Evolutionary conservation across 1,140 invertebrate genomes (phyloP), one percentile per base, ranked within the genome.

Genomic region (Matsumurasca onukii): DNA sequence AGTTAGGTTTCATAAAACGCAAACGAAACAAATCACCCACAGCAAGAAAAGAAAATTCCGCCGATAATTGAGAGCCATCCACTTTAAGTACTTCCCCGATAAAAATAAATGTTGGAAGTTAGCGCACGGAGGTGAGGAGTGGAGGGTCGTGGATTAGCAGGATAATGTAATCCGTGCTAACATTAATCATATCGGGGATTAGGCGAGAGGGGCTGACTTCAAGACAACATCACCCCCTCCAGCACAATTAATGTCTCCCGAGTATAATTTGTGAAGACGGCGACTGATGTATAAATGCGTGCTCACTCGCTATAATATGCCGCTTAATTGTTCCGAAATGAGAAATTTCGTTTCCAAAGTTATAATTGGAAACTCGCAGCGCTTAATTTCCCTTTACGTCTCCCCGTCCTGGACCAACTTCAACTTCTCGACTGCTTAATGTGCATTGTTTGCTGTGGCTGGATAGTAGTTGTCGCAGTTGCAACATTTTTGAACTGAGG

Each of bases 331-430:
- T 73, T 69, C 68, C 66, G 72, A 73, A 73, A 73, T 73, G 72
- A 73, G 72, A 73, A 73, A 73, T 73, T 73, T 73, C 72, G 72
- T 73, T 73, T 71, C 72, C 69, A 73, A 73, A 73, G 66, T 73
- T 73, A 73, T 73, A 73, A 73, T 73, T 73, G 72, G 72, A 73
- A 71, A 68, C 71, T 45, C 59, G 49, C 25, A 34, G 31, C n/a
- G 71, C 31, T 27, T 39, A 67, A 65, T 66, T 72, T 68, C 67
- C 61, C 65, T 67, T 67, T 65, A 59, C 67, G 62, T 63, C 59
- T 66, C 66, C 20, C 49, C 71, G 45, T 20, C 51, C 31, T 55
- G 25, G n/a, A 48, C 13, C 9, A 45, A 9, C 39, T n/a, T 45
- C 39, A 45, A n/a, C n/a, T n/a, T 45, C 39, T 45, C 39, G 39